Percentiles rank a stretch among this genome's conserved stretches.
Evolutionary conservation across 2,888 invertebrate genomes (phyloP).

Genomic region (Dynastes maya): DNA sequence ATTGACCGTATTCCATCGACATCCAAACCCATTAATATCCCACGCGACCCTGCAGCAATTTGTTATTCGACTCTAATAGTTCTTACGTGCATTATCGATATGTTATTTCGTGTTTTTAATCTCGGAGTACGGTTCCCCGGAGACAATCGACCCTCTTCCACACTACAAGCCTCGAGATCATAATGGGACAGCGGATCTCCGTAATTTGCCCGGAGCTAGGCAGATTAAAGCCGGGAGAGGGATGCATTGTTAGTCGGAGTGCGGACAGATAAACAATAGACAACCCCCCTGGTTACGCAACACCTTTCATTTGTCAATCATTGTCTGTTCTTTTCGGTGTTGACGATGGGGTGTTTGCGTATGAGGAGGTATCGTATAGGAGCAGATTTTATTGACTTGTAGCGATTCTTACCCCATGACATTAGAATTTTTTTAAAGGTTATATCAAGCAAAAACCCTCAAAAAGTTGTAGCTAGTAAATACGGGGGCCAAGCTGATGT

Average conservation of each 20-base stretch:
- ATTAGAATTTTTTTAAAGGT: no score
- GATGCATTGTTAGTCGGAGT: conserved; percentile 57
- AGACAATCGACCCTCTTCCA: conserved; percentile 50
- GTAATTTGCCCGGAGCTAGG: conserved; percentile 56
- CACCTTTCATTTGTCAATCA: conserved; percentile 66
- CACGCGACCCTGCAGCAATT: conserved; percentile 41
- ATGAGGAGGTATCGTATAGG: conserved; percentile 4
- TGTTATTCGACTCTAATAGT: conserved; percentile 50
- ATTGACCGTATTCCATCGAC: conserved; percentile 18
- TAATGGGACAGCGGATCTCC: conserved; percentile 59
- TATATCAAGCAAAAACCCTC: no score
- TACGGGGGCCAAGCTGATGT: no score
- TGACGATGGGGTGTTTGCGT: conserved; percentile 17
- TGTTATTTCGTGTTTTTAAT: conserved; percentile 56
- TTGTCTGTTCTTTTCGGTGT: conserved; percentile 51
- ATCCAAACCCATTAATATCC: conserved; percentile 13
- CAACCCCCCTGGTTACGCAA: conserved; percentile 63
- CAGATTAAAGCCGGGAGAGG: conserved; percentile 55
- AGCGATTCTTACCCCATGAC: no score
- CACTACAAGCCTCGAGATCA: conserved; percentile 51
- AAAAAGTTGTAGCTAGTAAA: no score
- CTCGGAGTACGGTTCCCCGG: conserved; percentile 54
- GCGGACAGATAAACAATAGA: conserved; percentile 65
- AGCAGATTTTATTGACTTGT: no score
- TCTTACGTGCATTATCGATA: conserved; percentile 38